Percentiles rank a stretch among this genome's conserved stretches.
These are phyloP conservation scores for Trichosurus vulpecula DNA, from an alignment of 2,797 vertebrate genomes.

Conservation along the genomic window DNA sequence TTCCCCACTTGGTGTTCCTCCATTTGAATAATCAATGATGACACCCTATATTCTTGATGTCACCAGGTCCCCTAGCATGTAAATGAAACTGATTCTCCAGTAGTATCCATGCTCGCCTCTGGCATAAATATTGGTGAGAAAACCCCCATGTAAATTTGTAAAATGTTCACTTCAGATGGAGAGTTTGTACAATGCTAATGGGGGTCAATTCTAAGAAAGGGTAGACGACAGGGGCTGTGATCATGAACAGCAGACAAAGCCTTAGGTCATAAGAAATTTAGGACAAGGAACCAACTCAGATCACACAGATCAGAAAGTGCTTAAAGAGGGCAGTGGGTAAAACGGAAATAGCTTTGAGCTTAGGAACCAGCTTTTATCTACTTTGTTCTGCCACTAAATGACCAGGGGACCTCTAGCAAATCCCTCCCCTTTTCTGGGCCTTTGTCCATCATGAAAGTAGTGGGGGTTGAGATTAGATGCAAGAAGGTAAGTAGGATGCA, in stretches of 20 bases:
- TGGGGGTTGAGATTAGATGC: background rate
- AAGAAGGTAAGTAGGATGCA: background rate
- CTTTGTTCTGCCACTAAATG: background rate
- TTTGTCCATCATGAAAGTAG: background rate
- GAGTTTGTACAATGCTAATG: background rate
- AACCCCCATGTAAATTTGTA: background rate
- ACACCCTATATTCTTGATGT: background rate
- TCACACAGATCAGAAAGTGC: background rate
- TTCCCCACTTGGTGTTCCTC: background rate
- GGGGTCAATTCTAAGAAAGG: background rate
- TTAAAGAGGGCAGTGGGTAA: background rate
- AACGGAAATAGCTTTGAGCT: background rate
- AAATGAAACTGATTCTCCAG: background rate
- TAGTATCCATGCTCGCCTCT: background rate
- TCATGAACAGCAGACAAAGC: background rate
- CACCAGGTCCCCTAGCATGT: background rate
- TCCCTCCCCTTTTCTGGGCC: background rate
- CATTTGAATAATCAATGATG: background rate
- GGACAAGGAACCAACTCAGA: background rate
- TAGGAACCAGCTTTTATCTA: background rate
- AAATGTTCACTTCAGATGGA: background rate
- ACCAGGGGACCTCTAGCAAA: background rate
- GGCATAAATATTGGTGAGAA: background rate
- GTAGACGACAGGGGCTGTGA: background rate
- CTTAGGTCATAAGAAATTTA: background rate